phyloP scores from a whole-genome alignment of 2,113 vertebrate genomes.

The Phyllostomus discolor region DNA sequence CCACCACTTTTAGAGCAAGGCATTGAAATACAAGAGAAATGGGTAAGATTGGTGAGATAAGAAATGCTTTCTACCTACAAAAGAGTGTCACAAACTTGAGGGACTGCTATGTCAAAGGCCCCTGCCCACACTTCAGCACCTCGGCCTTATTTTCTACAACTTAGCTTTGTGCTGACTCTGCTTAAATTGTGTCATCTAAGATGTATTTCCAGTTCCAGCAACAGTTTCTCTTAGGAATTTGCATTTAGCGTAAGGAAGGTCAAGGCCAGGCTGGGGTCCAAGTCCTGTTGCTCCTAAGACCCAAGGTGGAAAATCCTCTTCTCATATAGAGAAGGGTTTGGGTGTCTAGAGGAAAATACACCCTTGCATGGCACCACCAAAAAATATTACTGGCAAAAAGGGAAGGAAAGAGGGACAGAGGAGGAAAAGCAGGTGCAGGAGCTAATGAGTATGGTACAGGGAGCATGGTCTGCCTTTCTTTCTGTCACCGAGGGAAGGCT shows the following conservation, averaged over 20 bases:
- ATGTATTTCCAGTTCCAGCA: not conserved
- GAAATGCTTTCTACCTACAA: not conserved
- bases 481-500: not conserved
- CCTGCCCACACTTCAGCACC: not conserved
- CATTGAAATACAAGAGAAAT: not conserved
- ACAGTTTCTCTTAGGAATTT: not conserved
- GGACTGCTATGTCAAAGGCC: not conserved
- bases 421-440: not conserved
- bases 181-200: not conserved
- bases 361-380: rapidly evolving
- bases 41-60: not conserved
- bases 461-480: not conserved
- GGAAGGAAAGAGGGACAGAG: not conserved
- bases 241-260: not conserved
- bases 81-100: not conserved
- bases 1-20: not conserved
- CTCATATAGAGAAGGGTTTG: too few species aligned
- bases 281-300: not conserved
- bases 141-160: not conserved
- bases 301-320: not conserved
- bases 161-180: not conserved
- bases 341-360: not conserved
- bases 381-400: not conserved
- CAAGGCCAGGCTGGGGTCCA: not conserved
- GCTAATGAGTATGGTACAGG: too few species aligned